Evolutionary conservation across 2,888 invertebrate species (phyloP).

Genomic region (Drosophila parthenogenetica): DNA sequence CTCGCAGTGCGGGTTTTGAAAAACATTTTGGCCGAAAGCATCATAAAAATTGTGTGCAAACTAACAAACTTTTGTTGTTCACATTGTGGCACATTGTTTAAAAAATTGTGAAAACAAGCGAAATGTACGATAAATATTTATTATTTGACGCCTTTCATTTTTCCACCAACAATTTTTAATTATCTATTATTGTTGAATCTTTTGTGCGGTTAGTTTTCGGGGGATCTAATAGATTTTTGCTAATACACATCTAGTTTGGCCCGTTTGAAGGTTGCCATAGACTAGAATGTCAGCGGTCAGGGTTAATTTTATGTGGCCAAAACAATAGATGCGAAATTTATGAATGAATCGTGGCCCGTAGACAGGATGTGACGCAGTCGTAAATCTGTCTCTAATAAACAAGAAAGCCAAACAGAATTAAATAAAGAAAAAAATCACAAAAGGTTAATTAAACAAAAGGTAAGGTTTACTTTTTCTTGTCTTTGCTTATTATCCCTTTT

Average conservation of each 20-base stretch:
- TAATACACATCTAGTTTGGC: background rate
- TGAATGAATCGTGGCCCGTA: slow-evolving; percentile 40
- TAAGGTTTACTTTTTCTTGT: slow-evolving; percentile 33
- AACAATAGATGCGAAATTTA: slow-evolving; percentile 32
- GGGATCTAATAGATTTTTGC: slow-evolving; percentile 33
- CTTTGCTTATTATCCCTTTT: slow-evolving; percentile 19
- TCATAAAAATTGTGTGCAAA: slow-evolving; percentile 46
- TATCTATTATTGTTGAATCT: slow-evolving; percentile 63
- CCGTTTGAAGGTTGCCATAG: slow-evolving; percentile 55
- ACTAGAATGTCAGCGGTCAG: slow-evolving; percentile 64
- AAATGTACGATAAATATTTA: slow-evolving; percentile 67
- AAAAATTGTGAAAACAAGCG: slow-evolving; percentile 28
- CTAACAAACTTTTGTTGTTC: slow-evolving; percentile 39
- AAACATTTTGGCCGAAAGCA: slow-evolving; percentile 43
- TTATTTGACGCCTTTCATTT: slow-evolving; percentile 52
- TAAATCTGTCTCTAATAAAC: slow-evolving; percentile 69
- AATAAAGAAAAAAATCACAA: background rate
- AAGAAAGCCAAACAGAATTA: slow-evolving; percentile 6
- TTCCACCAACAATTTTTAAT: slow-evolving; percentile 37
- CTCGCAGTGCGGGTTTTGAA: slow-evolving; percentile 32
- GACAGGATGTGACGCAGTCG: slow-evolving; percentile 75
- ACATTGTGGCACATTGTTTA: slow-evolving; percentile 52
- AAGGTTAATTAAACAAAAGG: slow-evolving; percentile 71
- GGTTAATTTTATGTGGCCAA: slow-evolving; percentile 37
- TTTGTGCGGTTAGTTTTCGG: slow-evolving; percentile 16